Percentiles rank a stretch among this genome's conserved stretches.
These are phyloP conservation scores for Phoxinus phoxinus DNA, from an alignment of 2,113 vertebrate species.

Conservation along the genomic window DNA sequence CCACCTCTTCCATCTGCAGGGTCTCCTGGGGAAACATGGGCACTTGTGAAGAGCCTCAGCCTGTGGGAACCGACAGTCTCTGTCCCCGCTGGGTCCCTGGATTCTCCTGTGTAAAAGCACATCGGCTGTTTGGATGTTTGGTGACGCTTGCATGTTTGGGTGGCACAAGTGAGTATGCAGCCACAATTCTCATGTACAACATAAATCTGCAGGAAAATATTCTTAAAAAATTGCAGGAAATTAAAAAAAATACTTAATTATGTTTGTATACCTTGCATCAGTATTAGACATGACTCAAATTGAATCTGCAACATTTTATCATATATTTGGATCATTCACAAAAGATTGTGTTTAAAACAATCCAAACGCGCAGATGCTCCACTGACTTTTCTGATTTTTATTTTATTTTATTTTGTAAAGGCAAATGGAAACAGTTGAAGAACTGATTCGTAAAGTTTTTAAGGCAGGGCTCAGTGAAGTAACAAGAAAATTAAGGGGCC, in stretches of 20 bases:
- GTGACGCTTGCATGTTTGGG: not conserved
- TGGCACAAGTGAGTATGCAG: not conserved
- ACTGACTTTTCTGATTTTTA: no score
- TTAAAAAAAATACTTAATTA: not conserved
- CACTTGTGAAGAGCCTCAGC: slow-evolving; percentile 15
- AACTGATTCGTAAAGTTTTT: no score
- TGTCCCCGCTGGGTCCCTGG: not conserved
- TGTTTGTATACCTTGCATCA: no score
- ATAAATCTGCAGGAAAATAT: not conserved
- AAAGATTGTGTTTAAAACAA: no score
- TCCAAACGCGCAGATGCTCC: no score
- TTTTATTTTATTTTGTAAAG: no score
- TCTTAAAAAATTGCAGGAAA: not conserved
- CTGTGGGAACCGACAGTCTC: slow-evolving; percentile 5
- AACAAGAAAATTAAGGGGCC: no score
- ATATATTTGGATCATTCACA: no score
- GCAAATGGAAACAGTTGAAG: no score
- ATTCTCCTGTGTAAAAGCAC: slow-evolving; percentile 7
- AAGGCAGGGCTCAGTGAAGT: no score
- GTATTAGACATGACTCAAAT: no score
- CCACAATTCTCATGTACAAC: not conserved
- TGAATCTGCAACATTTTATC: no score
- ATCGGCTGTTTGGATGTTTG: not conserved
- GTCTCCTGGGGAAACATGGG: slow-evolving; percentile 22
- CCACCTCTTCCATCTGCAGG: slow-evolving; percentile 25